Evolutionary conservation across 2,797 vertebrate genomes (phyloP).

Genomic region (Scolopax rusticola): DNA sequence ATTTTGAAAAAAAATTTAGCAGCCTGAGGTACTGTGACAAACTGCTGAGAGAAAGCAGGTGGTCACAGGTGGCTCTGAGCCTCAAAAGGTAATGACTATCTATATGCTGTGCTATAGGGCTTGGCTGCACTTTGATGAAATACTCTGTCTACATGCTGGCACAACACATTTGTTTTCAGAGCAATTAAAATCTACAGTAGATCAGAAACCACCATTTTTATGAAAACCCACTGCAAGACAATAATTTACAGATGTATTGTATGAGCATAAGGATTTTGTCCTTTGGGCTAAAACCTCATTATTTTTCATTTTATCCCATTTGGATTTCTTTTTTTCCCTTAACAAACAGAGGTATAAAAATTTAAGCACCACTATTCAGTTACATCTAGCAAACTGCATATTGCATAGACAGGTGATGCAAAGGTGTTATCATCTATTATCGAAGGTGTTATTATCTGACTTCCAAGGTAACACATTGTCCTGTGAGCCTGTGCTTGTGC

Average conservation of each 20-base stretch:
- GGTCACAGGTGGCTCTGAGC: background rate
- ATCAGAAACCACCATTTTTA: background rate
- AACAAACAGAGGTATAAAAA: background rate
- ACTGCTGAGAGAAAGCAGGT: conserved; percentile 14
- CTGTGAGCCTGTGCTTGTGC: background rate
- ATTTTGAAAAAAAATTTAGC: background rate
- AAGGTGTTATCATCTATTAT: background rate
- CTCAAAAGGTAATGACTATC: background rate
- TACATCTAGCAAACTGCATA: background rate
- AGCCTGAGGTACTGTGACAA: background rate
- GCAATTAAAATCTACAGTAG: conserved; percentile 44
- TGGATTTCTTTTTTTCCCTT: background rate
- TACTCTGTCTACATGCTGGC: conserved; percentile 15
- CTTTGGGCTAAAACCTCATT: background rate
- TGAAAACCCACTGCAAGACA: background rate
- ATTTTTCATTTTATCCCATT: background rate
- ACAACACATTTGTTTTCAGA: conserved; percentile 20
- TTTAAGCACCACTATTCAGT: background rate
- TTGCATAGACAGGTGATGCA: background rate
- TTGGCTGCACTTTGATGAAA: background rate
- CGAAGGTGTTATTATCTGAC: background rate
- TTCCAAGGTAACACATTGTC: background rate
- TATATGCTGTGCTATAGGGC: background rate
- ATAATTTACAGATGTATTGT: background rate
- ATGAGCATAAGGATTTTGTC: background rate